Evolutionary conservation across 2,888 invertebrate species (phyloP).

Genomic region (Melieria crassipennis): DNA sequence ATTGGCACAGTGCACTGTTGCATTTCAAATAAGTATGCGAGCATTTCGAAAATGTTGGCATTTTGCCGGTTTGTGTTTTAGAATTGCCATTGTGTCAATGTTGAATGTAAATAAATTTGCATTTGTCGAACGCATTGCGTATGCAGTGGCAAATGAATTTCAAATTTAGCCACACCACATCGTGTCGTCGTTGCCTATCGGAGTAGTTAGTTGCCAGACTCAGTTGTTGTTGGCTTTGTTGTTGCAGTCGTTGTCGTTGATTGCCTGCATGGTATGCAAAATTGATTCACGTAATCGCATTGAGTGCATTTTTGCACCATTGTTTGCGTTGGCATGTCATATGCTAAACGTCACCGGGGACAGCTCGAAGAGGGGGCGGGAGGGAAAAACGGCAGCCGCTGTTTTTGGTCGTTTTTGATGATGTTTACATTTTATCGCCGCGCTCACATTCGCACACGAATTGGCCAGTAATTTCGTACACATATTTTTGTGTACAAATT

Average conservation of each 20-base stretch:
- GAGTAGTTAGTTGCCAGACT: conserved; percentile 18
- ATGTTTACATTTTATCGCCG: conserved; percentile 29
- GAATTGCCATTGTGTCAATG: conserved; percentile 30
- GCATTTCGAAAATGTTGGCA: too few species aligned
- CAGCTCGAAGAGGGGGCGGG: background rate
- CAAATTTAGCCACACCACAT: conserved; percentile 9
- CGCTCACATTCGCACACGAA: conserved; percentile 12
- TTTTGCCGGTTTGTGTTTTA: conserved; percentile 16
- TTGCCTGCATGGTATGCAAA: conserved; percentile 43
- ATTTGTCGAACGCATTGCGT: conserved; percentile 7
- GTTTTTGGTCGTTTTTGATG: conserved; percentile 31
- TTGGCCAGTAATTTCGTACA: background rate
- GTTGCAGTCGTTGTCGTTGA: background rate
- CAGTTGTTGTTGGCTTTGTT: background rate
- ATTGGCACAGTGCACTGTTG: too few species aligned
- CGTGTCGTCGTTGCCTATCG: conserved; percentile 13
- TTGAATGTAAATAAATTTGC: conserved; percentile 32
- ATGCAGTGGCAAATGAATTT: conserved; percentile 26
- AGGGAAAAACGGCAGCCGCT: background rate
- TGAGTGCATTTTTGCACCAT: conserved; percentile 34
- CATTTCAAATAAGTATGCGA: too few species aligned
- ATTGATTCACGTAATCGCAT: conserved; percentile 50
- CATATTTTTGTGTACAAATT: background rate
- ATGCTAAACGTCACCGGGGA: conserved; percentile 15
- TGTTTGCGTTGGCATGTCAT: conserved; percentile 20